Evolutionary conservation across 2,113 vertebrate genomes (phyloP), one percentile per base, ranked within the genome.

Genomic region (Xyliphius kryptos): DNA sequence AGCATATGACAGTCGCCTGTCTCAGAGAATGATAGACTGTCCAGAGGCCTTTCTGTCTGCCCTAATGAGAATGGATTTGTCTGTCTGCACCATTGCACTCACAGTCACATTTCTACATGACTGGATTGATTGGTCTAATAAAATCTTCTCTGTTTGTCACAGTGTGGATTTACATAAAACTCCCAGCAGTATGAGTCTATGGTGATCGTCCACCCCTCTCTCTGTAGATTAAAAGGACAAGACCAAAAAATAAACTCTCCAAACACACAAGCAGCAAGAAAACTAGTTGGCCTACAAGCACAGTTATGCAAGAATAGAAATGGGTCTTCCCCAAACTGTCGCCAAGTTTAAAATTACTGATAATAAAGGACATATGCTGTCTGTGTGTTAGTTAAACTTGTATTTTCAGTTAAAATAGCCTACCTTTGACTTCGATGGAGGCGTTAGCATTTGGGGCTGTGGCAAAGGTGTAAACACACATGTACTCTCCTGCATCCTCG

Each of bases 351-450:
- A 32, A 32, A 32, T 32, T 3, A 1, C 26, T 32, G 26, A 6
- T 32, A 32, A 32, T 32, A 32, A 3, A 32, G 26, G 7, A 32
- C 26, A 32, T 6, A 32, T 32, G 26, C 4, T 32, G 26, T 6
- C 26, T 32, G 26, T 3, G 7, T 6, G 4, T 32, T 32, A 32
- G 4, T 32, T 32, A 32, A 32, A 32, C 26, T 32, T 32, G 26
- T 32, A 32, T 46, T 46, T 46, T 4, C n/a, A 3, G 12, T 59
- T 9, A 20, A 36, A 26, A 17, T 48, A 55, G 58, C 85, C 77
- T 93, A 99, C 96, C 94, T 97, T 94, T 96, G 48, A 99, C 89
- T 83, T 97, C 92, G 74, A 98, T 97, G 73, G 94, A 93, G 59
- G 91, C 91, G n/a, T 98, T 99, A 79, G 91, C 95, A 75, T 90